phyloP scores from a whole-genome alignment of 2,888 invertebrate genomes.

The Torymus auratus region DNA sequence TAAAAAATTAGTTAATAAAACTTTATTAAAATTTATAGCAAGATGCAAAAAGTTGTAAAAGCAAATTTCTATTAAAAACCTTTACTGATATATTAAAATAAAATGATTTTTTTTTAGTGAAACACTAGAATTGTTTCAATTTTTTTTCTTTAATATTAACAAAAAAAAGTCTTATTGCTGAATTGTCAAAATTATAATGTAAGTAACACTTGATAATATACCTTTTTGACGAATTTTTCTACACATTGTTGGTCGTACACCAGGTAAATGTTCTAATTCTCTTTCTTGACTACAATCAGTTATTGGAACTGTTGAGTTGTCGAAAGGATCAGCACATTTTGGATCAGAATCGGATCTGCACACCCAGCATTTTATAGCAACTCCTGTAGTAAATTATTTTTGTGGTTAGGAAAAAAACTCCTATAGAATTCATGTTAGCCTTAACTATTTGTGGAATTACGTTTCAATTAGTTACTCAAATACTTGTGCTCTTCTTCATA shows the following conservation, averaged over 20 bases:
- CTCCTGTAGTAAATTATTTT: conserved; percentile 75
- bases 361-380: conserved; percentile 91
- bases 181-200: no score
- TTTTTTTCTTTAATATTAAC: no score
- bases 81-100: no score
- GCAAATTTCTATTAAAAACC: no score
- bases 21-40: background rate
- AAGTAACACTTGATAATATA: conserved; percentile 67
- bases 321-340: conserved; percentile 94
- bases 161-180: no score
- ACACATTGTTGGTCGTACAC: conserved; percentile 89
- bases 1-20: conserved; percentile 40
- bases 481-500: background rate
- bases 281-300: conserved; percentile 85
- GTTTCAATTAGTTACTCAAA: background rate
- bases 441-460: background rate
- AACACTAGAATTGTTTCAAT: no score
- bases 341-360: conserved; percentile 93
- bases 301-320: conserved; percentile 91
- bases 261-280: conserved; percentile 83
- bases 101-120: no score
- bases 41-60: no score
- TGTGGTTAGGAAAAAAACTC: background rate
- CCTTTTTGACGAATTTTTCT: conserved; percentile 95
- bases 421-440: background rate